Conservation (phyloP, 2,113 vertebrate species). For the Camelus bactrianus region DNA sequence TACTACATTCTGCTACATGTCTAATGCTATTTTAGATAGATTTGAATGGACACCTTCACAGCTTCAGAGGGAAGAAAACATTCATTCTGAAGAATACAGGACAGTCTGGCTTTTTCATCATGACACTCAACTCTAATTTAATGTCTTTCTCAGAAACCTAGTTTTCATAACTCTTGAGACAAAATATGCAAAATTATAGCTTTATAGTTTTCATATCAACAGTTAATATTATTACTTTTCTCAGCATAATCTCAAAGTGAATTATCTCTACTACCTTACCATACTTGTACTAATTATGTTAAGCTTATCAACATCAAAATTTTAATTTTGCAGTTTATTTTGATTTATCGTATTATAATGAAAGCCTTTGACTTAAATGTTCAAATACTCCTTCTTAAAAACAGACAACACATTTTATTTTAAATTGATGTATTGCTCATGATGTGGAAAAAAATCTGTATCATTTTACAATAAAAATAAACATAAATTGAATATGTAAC, state of each 20-base stretch:
- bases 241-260: conserved; percentile 7
- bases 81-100: conserved; percentile 25
- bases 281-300: conserved; percentile 22
- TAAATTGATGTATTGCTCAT: background rate
- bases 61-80: background rate
- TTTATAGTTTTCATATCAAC: background rate
- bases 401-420: background rate
- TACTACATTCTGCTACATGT: background rate
- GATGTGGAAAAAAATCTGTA: background rate
- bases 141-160: background rate
- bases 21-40: background rate
- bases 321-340: background rate
- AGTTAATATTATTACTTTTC: conserved; percentile 31
- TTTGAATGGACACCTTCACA: background rate
- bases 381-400: conserved; percentile 16
- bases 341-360: background rate
- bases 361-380: background rate
- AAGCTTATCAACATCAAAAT: conserved; percentile 34
- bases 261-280: background rate
- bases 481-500: background rate
- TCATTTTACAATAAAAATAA: conserved; percentile 18
- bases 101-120: background rate
- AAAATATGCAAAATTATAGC: background rate
- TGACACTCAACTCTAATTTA: background rate
- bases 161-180: background rate